Conservation (phyloP, 2,113 vertebrate species). For the Pollimyrus isidori region DNA sequence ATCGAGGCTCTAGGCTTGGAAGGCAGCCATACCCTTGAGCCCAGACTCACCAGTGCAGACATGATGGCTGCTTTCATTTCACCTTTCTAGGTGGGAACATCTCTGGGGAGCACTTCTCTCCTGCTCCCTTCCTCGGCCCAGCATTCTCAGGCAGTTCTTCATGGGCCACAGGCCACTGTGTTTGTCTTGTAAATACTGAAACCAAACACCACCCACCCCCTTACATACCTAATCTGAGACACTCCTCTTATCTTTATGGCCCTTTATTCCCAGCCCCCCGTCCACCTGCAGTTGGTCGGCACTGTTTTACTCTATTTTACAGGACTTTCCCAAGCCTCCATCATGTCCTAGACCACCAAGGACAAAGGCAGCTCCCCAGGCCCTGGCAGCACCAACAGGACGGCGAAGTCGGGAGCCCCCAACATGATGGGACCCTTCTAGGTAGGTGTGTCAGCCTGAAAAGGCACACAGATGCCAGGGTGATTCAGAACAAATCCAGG, state of each 20-base stretch:
- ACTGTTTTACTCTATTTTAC: conserved; percentile 2
- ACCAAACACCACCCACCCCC: background rate
- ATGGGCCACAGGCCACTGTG: background rate
- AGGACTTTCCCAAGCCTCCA: conserved; percentile 48
- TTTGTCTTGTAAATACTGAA: background rate
- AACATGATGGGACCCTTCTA: conserved; percentile 64
- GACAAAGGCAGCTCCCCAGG: conserved; percentile 63
- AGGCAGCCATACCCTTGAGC: background rate
- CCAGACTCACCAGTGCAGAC: background rate
- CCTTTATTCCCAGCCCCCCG: background rate
- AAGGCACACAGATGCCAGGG: background rate
- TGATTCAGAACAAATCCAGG: background rate
- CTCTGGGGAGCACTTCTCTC: background rate
- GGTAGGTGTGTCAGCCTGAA: conserved; percentile 59
- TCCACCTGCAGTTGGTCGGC: background rate
- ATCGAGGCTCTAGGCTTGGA: background rate
- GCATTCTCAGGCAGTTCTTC: background rate
- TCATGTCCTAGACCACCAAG: conserved; percentile 83
- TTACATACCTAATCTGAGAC: background rate
- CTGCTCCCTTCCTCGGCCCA: background rate
- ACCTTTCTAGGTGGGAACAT: background rate
- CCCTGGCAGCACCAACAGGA: conserved; percentile 57
- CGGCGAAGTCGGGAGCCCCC: conserved; percentile 69
- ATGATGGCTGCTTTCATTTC: background rate
- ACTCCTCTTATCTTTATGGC: background rate